Conservation (phyloP, 2,888 invertebrate species). For the Oligia strigilis region DNA sequence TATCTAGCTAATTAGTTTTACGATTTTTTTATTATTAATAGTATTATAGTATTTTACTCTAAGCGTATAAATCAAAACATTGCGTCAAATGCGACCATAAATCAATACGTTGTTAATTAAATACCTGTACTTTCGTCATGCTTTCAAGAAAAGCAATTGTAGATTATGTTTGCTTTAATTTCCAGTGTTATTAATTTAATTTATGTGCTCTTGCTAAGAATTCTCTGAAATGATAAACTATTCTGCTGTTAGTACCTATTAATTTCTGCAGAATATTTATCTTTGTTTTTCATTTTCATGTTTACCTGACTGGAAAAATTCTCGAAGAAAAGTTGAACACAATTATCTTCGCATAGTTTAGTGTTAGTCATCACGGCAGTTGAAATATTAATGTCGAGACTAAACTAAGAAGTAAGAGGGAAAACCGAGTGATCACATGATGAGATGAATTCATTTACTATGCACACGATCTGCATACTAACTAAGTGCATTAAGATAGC, state of each 20-base stretch:
- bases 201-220: slow-evolving; percentile 31
- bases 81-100: slow-evolving; percentile 45
- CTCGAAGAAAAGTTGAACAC: slow-evolving; percentile 34
- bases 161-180: slow-evolving; percentile 28
- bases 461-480: slow-evolving; percentile 14
- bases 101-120: slow-evolving; percentile 54
- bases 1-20: slow-evolving; percentile 56
- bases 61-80: slow-evolving; percentile 47
- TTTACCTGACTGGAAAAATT: slow-evolving; percentile 50
- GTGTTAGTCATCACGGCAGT: slow-evolving; percentile 31
- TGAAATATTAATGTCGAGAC: background rate
- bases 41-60: slow-evolving; percentile 8
- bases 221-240: slow-evolving; percentile 46
- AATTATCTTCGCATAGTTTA: slow-evolving; percentile 39
- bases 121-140: slow-evolving; percentile 54
- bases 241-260: slow-evolving; percentile 30
- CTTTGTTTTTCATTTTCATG: slow-evolving; percentile 47
- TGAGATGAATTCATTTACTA: slow-evolving; percentile 29
- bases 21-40: slow-evolving; percentile 13
- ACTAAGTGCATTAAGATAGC: background rate
- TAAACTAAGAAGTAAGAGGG: slow-evolving; percentile 31
- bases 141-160: slow-evolving; percentile 54
- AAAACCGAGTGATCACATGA: slow-evolving; percentile 26
- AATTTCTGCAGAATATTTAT: slow-evolving; percentile 43
- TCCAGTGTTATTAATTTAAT: slow-evolving; percentile 25